Evolutionary conservation across 2,888 invertebrate species (phyloP), one percentile per base, ranked within the genome.

Genomic region (Nezara viridula): DNA sequence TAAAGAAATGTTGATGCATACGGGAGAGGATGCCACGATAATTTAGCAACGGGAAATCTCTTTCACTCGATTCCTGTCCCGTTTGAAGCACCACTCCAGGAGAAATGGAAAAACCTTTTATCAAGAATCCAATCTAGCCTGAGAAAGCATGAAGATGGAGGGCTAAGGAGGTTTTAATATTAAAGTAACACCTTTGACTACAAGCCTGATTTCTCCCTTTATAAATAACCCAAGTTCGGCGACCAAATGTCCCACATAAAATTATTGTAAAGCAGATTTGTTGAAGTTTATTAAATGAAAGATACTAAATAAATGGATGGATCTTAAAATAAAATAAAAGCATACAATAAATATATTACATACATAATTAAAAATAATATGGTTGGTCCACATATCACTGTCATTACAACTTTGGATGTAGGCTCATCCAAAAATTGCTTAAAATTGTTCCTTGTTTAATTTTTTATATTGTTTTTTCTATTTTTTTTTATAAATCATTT

Each of bases 91-190:
- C 81, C 81, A 81, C 81, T 81, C 81, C 81, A 81, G 81, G 44
- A 81, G 81, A 81, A 81, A 81, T 81, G 81, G 81, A 81, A 81
- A 81, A 81, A 81, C 81, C 81, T 81, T 81, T 81, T 81, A 81
- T 81, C 81, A 81, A 81, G 81, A 81, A 81, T 81, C 81, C 81
- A 81, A 81, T 81, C 81, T 81, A 12, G 44, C 81, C 44, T 44
- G 44, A 81, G 81, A 47, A 81, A 81, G 81, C 81, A 47, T 81
- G n/a, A 24, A 40, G 77, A 81, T 81, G 81, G 81, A 44, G 44
- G n/a, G 44, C 44, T 81, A 40, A 40, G 81, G 44, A 47, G 81
- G 81, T 81, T 81, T 81, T 81, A 81, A 81, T 81, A 81, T 81
- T 81, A 81, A 81, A 81, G 44, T 81, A 81, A 81, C 81, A 81